These are phyloP conservation scores for Lepisosteus oculatus DNA, from an alignment of 2,113 vertebrate genomes.

Conservation along the genomic window DNA sequence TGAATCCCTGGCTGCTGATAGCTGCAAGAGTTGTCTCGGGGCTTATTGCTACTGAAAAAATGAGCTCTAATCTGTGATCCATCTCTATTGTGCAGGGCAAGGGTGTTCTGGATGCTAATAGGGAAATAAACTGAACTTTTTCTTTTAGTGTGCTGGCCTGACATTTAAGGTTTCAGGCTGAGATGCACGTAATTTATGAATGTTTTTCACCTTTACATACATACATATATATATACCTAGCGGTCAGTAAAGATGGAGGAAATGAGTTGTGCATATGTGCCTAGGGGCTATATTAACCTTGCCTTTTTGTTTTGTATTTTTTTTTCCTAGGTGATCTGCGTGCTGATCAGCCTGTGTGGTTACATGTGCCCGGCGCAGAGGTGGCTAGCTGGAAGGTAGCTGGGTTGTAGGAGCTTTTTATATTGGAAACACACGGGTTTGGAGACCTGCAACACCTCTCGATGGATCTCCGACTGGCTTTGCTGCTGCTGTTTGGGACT, in stretches of 20 bases:
- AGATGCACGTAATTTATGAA: not conserved
- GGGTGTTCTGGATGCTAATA: not conserved
- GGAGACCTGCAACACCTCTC: constrained; percentile 50
- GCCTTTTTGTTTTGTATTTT: not conserved
- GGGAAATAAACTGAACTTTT: not conserved
- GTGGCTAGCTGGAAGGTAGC: constrained; percentile 40
- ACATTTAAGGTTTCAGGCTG: not conserved
- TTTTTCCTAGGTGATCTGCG: constrained; percentile 40
- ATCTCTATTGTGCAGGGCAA: not conserved
- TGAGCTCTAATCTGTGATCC: constrained; percentile 6
- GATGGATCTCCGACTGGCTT: constrained; percentile 66
- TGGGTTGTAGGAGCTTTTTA: constrained; percentile 44
- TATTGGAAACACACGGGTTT: constrained; percentile 42
- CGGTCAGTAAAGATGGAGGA: not conserved
- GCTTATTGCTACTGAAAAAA: no score
- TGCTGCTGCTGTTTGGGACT: constrained; percentile 68
- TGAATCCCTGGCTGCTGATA: no score
- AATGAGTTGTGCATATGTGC: not conserved
- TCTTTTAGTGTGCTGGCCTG: not conserved
- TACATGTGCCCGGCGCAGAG: constrained; percentile 46
- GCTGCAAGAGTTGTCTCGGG: no score
- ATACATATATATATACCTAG: not conserved
- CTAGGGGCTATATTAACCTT: not conserved
- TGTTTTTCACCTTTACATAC: not conserved
- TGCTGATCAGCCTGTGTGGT: constrained; percentile 37